Base-by-base conservation (phyloP, 2,888 invertebrate genomes). In the Cephus pulcher region DNA sequence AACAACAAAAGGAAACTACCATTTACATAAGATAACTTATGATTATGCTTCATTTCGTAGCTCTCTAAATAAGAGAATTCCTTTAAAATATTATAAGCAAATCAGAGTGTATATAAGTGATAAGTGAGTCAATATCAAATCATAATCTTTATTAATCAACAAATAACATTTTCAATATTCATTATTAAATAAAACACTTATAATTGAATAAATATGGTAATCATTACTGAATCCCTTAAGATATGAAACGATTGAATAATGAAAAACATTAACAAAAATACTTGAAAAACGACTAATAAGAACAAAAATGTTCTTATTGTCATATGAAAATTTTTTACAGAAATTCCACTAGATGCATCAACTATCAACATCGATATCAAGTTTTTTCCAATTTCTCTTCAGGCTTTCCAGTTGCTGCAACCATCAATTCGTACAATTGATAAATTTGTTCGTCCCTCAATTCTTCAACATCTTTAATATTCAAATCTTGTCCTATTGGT, bases 371-470 rank as follows among this genome's bases (percentile, higher is more conserved):
- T 56, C 78, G 78, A 30, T n/a, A 76, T 37, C 77, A 78, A 76
- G 75, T 78, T 77, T 84, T 68, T 73, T 80, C 78, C 32, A 23
- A 77, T 34, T 75, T 79, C 35, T 86, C 89, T 4, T 90, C 89
- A 6, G 86, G 79, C 12, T 92, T 86, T 9, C 91, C 92, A 75
- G 92, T 93, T n/a, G 95, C 93, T 69, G 96, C 95, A 86, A 95
- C 90, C 94, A 96, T 95, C 12, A 98, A 92, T 90, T 97, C 97
- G 89, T 96, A 96, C 12, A 98, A 92, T 89, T 98, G 98, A 32
- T 94, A 93, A n/a, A 97, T 91, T 90, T 98, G 98, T 84, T 97
- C 97, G 84, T 96, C 96, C 74, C 94, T 94, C 90, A 98, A 94
- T 87, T 94, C 93, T 75, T 96, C 94, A 40, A 98, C 91, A 34